Conservation (phyloP, 2,113 vertebrate species). For the Xiphorhynchus elegans region DNA sequence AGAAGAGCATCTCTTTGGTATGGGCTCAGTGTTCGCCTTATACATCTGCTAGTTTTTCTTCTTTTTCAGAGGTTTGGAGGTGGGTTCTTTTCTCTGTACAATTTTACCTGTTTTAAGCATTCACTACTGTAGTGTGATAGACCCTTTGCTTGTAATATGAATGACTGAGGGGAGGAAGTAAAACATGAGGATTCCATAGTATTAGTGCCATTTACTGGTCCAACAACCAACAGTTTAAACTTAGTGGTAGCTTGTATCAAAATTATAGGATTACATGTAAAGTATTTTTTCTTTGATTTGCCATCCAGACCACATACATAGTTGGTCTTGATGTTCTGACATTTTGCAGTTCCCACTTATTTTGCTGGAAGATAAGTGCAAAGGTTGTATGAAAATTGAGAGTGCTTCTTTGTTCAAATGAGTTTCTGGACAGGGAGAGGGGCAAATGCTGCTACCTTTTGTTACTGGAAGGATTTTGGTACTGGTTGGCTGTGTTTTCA, state of each 20-base stretch:
- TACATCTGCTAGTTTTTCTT: neutral
- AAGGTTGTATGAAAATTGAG: neutral
- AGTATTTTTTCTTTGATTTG: neutral
- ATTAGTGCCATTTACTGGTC: neutral
- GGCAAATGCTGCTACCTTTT: neutral
- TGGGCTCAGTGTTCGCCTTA: neutral
- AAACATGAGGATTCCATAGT: neutral
- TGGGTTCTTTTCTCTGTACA: neutral
- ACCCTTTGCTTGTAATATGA: neutral
- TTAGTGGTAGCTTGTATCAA: neutral
- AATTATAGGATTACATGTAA: neutral
- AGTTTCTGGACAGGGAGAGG: neutral
- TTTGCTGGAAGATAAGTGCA: neutral
- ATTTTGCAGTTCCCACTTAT: neutral
- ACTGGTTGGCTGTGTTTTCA: neutral
- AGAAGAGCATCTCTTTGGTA: neutral
- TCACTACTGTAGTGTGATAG: neutral
- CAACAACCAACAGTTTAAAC: neutral
- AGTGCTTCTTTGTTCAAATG: neutral
- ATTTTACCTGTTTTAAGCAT: neutral
- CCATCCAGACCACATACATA: neutral
- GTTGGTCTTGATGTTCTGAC: neutral
- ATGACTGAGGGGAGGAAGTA: neutral
- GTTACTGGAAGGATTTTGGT: neutral
- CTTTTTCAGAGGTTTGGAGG: neutral